Evolutionary conservation across 2,888 invertebrate genomes (phyloP), one percentile per base, ranked within the genome.

Genomic region (Amaurobius ferox): DNA sequence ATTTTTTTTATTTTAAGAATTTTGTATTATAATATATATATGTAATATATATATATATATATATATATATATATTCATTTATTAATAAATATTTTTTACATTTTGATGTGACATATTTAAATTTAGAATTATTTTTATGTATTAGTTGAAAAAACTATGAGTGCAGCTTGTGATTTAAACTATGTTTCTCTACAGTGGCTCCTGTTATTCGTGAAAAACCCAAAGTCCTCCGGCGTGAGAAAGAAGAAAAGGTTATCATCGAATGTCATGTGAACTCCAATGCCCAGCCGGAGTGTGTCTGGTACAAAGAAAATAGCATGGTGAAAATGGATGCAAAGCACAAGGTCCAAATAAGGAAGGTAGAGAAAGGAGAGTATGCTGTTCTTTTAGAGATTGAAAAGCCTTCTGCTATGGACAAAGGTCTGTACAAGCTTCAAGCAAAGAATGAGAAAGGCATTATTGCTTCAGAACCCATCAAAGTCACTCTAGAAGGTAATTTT

Each of bases 391-490:
- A 97, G 93, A 97, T 98, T 89, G 94, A 95, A 88, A 95, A 96
- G 90, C 94, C 96, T 32, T 94, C 94, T 88, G 94, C 94, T 90
- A 92, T 92, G 26, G 97, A 98, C 91, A 96, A 96, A 92, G 97
- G 97, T 89, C 93, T 95, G 83, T 97, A 98, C 92, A 97, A 97
- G 92, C 92, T 97, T 89, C 94, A 97, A 6, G 97, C 97, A 29
- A 96, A 95, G 91, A 97, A 97, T 91, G 97, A 97, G 90, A 97
- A 97, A 91, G 97, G 97, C 88, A 96, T 97, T 92, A 97, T 96
- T 16, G 94, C 95, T 16, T 97, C 97, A 30, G 96, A 97, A 91
- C 93, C 94, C 81, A 97, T 97, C 2, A 95, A 96, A 91, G 94
- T 97, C 70, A 96, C 97, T 89, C 94, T 97, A 89, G 96, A 90